Base-by-base conservation (phyloP, 2,113 vertebrate genomes). In the Beaufortia kweichowensis region DNA sequence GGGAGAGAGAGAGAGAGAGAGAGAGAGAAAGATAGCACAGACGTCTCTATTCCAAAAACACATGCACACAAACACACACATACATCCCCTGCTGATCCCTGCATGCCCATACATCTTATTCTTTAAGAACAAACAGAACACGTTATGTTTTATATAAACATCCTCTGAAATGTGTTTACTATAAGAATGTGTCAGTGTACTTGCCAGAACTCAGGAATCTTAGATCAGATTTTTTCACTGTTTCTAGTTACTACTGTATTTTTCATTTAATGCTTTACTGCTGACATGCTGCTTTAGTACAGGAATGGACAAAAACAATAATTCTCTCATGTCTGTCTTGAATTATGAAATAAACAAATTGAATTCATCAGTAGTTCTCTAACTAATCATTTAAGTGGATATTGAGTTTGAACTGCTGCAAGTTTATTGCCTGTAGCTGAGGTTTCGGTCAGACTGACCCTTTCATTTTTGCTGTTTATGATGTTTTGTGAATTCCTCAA, bases 1-100 rank as follows among this genome's bases (percentile, higher is more conserved):
- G 78, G 84, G 87, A 86, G 86, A 84, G 81, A 85, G 87, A 86
- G 84, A 82, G 67, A 83, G 78, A 87, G 85, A 81, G 79, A 85
- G 86, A 35, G 35, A 39, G 35, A 39, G 70, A 82, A 78, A 86
- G 85, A 83, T 77, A 84, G 88, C 71, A 81, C 75, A 82, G 79
- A 84, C 79, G 83, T 85, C 82, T 86, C 80, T 81, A 84, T 84
- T 83, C 65, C 74, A 79, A 68, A 53, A 78, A 73, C 29, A 87
- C 75, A 78, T 66, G 65, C 33, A 62, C 29, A 75, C 12, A 70
- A 6, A 63, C 55, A 57, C 48, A 50, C 76, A 68, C 63, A 64
- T 24, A 59, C 55, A 77, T 33, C 69, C 74, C 75, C 39, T 81
- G 53, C 55, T 75, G 78, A 15, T 75, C 66, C 72, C 29, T 11